Conservation (phyloP, 2,113 vertebrate genomes). For the Etheostoma spectabile region DNA sequence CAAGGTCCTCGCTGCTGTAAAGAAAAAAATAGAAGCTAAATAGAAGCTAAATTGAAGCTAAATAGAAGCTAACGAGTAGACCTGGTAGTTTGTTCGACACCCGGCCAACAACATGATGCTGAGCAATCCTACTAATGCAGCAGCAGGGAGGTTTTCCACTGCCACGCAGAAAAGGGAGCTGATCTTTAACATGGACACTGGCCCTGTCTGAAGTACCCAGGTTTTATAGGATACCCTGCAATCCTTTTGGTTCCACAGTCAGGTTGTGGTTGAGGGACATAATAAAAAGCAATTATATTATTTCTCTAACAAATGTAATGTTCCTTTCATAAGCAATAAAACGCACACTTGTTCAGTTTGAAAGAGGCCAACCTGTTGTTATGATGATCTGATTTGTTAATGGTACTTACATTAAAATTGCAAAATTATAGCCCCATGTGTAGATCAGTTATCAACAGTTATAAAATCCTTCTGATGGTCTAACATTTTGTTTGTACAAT, state of each 20-base stretch:
- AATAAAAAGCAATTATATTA: background rate
- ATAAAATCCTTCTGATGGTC: background rate
- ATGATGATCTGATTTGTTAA: slow-evolving; percentile 4
- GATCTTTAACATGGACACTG: background rate
- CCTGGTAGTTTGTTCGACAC: slow-evolving; percentile 22
- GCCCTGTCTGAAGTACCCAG: background rate
- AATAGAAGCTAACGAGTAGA: background rate
- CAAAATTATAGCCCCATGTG: background rate
- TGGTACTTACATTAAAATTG: background rate
- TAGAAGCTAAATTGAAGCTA: too few species aligned
- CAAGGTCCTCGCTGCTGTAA: background rate
- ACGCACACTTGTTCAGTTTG: background rate
- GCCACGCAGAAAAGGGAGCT: background rate
- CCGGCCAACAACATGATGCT: slow-evolving; percentile 16
- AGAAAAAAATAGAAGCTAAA: slow-evolving; percentile 20
- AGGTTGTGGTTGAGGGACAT: background rate
- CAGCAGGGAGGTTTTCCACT: slow-evolving; percentile 6
- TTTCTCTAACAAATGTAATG: background rate
- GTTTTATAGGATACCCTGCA: background rate
- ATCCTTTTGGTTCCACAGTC: background rate
- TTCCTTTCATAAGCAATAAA: background rate
- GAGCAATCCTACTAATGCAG: slow-evolving; percentile 26
- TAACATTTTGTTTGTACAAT: background rate
- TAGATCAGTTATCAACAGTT: background rate
- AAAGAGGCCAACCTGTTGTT: background rate